Evolutionary conservation across 2,113 vertebrate genomes (phyloP).

Genomic region (Patagioenas fasciata): DNA sequence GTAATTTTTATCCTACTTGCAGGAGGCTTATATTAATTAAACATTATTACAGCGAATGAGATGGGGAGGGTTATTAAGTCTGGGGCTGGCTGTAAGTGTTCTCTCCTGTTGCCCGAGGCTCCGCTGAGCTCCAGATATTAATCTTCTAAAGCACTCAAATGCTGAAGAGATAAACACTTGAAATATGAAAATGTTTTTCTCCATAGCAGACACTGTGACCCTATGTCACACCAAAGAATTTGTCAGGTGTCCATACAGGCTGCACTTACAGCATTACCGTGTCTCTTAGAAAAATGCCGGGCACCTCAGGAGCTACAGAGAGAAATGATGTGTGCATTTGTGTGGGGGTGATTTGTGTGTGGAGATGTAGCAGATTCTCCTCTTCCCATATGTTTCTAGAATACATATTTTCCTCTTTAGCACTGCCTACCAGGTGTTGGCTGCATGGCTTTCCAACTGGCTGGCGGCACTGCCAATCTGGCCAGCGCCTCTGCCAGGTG

Average conservation of each 20-base stretch:
- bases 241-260: constrained; percentile 37
- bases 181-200: constrained; percentile 81
- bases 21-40: constrained; percentile 87
- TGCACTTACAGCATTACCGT: background rate
- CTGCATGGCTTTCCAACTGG: constrained; percentile 54
- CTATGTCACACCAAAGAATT: constrained; percentile 42
- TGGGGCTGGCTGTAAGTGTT: constrained; percentile 70
- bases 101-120: constrained; percentile 73
- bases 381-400: constrained; percentile 62
- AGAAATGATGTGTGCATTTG: constrained; percentile 50
- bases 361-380: constrained; percentile 60
- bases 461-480: constrained; percentile 48
- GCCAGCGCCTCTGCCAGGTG: constrained; percentile 47
- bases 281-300: background rate
- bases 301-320: constrained; percentile 6
- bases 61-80: constrained; percentile 73
- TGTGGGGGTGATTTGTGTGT: constrained; percentile 49
- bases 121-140: constrained; percentile 72
- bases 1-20: constrained; percentile 77
- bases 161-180: constrained; percentile 83
- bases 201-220: constrained; percentile 57
- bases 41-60: constrained; percentile 79
- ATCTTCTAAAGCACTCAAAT: constrained; percentile 78
- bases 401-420: constrained; percentile 66
- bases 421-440: constrained; percentile 64